These are phyloP conservation scores for Achatina immaculata DNA, from an alignment of 1,140 invertebrate genomes.

Conservation along the genomic window DNA sequence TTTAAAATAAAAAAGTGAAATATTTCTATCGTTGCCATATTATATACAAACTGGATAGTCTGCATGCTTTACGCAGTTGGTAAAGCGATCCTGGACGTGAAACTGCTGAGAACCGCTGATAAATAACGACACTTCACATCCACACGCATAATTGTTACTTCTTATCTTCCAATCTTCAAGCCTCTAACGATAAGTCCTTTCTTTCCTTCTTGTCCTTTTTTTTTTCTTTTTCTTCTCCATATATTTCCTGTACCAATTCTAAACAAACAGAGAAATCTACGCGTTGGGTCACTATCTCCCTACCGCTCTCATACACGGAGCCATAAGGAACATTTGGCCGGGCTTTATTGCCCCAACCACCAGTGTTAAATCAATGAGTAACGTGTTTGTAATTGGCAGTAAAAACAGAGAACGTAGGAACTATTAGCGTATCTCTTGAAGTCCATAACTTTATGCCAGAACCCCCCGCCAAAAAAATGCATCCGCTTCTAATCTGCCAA, in stretches of 20 bases:
- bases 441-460: background rate
- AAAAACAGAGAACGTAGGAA: background rate
- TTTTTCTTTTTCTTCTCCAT: too few species aligned
- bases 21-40: too few species aligned
- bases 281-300: background rate
- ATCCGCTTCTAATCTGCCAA: conserved; percentile 16
- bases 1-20: too few species aligned
- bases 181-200: too few species aligned
- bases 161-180: too few species aligned
- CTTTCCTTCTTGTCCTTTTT: too few species aligned
- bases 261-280: background rate
- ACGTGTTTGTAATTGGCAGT: conserved; percentile 6
- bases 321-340: background rate
- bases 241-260: background rate
- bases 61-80: too few species aligned
- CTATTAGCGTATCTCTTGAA: background rate
- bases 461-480: background rate
- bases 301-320: background rate
- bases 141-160: too few species aligned
- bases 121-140: too few species aligned
- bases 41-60: too few species aligned
- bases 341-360: background rate
- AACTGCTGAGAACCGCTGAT: too few species aligned
- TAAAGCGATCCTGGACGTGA: too few species aligned
- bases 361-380: background rate